Evolutionary conservation across 2,113 vertebrate genomes (phyloP), one percentile per base, ranked within the genome.

Genomic region (Macaca nemestrina): DNA sequence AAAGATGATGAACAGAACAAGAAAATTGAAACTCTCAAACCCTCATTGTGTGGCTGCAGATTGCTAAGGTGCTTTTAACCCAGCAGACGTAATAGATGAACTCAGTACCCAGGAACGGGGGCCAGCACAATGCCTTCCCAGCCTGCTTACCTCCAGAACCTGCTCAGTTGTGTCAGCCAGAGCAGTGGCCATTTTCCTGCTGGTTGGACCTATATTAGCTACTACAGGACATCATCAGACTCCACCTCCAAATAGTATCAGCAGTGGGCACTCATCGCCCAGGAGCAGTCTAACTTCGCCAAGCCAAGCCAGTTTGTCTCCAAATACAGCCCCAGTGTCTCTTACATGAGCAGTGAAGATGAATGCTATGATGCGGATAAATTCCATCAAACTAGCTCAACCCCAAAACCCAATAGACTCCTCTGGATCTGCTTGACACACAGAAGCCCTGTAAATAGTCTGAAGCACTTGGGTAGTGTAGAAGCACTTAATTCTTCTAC

Each of bases 1-100:
- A 99, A 99, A 98, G 99, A 99, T 98, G 99, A 99, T 98, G 99
- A 99, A 92, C 99, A 99, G 88, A 99, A 99, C 98, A 99, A 99
- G 98, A 99, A 99, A 98, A 99, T 98, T 72, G 93, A 38, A 90
- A 80, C 97, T 97, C 97, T 94, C 79, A 90, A 98, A 99, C 99
- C 99, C 97, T 99, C 97, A 99, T 99, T 97, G 99, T 99, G 97
- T 98, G 99, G 97, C 99, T 99, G 96, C 99, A 99, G 98, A 99
- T 99, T 96, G 99, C 99, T 98, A 99, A 99, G 99, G 99, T 99
- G 98, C 99, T 97, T 99, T 99, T 94, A 99, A 99, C 98, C 99
- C 99, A 0, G 99, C 99, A 98, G 99, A 99, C 98, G 98, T 99
- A 52, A 98, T 99, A 35, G 99, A 98, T 93, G 99, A 99, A 97